phyloP scores from a whole-genome alignment of 2,888 invertebrate species.

The Sacculina carcini region DNA sequence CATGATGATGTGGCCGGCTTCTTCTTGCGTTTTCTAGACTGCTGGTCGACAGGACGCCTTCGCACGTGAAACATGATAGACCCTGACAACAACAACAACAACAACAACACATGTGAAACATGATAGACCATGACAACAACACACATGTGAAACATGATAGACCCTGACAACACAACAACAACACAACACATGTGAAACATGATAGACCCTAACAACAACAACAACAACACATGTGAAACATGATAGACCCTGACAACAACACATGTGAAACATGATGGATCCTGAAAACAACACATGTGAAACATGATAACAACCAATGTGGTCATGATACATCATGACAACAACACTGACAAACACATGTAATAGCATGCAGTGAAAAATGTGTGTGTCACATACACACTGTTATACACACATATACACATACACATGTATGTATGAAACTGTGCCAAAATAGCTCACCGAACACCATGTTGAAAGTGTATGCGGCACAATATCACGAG shows the following conservation, averaged over 20 bases:
- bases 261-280: constrained; percentile 90
- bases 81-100: constrained; percentile 29
- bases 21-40: constrained; percentile 69
- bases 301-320: neutral
- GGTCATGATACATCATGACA: neutral
- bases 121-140: neutral
- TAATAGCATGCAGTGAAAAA: neutral
- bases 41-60: constrained; percentile 66
- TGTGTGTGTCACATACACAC: neutral
- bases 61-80: constrained; percentile 94
- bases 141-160: neutral
- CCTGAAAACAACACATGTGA: constrained; percentile 28
- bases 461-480: too few species aligned
- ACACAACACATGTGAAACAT: too few species aligned
- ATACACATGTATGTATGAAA: neutral
- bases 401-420: too few species aligned
- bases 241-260: too few species aligned
- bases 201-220: too few species aligned
- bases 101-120: neutral
- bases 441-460: too few species aligned
- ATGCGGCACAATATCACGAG: too few species aligned
- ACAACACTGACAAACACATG: neutral
- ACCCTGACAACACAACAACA: too few species aligned
- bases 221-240: too few species aligned
- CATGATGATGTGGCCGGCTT: constrained; percentile 18